Conservation (phyloP, 2,797 vertebrate species). For the Channa striata region DNA sequence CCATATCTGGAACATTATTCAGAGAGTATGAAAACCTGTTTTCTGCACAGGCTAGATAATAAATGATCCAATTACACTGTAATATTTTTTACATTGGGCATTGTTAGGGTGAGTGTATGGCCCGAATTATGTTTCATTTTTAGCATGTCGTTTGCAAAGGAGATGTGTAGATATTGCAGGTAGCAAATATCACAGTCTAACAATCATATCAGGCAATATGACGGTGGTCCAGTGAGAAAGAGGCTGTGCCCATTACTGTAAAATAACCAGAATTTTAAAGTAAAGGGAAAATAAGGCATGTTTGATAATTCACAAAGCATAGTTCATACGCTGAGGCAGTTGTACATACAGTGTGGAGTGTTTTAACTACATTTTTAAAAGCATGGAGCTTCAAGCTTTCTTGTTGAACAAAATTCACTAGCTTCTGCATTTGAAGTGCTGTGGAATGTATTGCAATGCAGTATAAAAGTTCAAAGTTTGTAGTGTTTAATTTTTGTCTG, state of each 20-base stretch:
- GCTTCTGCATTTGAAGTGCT: too few relatives aligned
- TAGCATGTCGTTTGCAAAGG: neutral
- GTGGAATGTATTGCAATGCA: too few relatives aligned
- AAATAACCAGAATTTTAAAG: neutral
- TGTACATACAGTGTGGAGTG: too few relatives aligned
- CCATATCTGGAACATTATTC: constrained; percentile 36
- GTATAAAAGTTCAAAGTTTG: too few relatives aligned
- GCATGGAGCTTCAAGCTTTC: too few relatives aligned
- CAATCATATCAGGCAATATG: neutral
- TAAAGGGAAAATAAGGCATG: neutral
- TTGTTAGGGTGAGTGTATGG: neutral
- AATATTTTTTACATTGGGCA: constrained; percentile 23
- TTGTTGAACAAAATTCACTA: too few relatives aligned
- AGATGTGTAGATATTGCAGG: neutral
- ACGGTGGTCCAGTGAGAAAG: neutral
- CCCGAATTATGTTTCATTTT: neutral
- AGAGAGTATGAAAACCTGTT: constrained; percentile 15
- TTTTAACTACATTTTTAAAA: too few relatives aligned
- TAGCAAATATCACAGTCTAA: neutral
- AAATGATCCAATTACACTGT: constrained; percentile 11
- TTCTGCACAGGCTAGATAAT: constrained; percentile 16
- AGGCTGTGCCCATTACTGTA: neutral
- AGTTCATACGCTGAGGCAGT: neutral
- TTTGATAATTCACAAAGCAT: neutral
- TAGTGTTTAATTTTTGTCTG: too few relatives aligned